These are phyloP conservation scores for Aphaenogaster rudis DNA, from an alignment of 1,140 invertebrate genomes.

Conservation along the genomic window DNA sequence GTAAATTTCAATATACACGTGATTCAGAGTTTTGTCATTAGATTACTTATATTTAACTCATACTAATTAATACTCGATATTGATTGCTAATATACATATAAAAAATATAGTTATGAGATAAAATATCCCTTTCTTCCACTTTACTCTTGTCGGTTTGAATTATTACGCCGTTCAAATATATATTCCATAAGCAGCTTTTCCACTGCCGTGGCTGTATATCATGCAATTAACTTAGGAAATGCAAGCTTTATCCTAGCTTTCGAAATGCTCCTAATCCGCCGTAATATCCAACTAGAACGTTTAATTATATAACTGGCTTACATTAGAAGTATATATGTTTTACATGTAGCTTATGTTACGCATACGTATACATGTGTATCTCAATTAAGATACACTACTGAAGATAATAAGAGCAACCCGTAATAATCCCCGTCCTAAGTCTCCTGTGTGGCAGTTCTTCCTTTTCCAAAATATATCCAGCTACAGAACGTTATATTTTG, in stretches of 20 bases:
- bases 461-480: constrained; percentile 15
- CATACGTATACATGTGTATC: background rate
- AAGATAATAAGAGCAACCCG: constrained; percentile 9
- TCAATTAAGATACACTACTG: constrained; percentile 36
- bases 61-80: background rate
- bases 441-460: background rate
- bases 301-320: constrained; percentile 57
- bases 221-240: constrained; percentile 54
- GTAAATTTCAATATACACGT: background rate
- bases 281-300: constrained; percentile 54
- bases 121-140: background rate
- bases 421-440: constrained; percentile 13
- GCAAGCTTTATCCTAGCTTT: constrained; percentile 37
- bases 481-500: constrained; percentile 9
- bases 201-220: background rate
- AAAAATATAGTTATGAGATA: background rate
- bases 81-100: background rate
- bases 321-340: constrained; percentile 29
- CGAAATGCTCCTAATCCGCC: constrained; percentile 34
- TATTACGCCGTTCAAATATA: constrained; percentile 24
- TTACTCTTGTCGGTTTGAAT: background rate
- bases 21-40: background rate
- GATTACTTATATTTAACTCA: background rate
- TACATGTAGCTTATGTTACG: constrained; percentile 36
- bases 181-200: constrained; percentile 36